Base-by-base conservation (phyloP, 2,797 vertebrate species). In the Takifugu ocellatus region DNA sequence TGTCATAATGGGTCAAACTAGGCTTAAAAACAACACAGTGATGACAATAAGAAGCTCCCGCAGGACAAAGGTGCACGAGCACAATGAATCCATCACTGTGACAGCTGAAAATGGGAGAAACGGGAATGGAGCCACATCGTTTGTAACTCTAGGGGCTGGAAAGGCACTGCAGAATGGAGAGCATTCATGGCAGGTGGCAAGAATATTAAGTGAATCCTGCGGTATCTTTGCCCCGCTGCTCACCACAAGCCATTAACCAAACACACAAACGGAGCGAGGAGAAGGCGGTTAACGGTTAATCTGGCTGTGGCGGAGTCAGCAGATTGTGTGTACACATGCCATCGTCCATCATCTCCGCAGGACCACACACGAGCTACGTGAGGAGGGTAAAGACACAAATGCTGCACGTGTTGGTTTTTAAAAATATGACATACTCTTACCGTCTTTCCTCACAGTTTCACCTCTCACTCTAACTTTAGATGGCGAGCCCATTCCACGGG, bases 161-260 rank as follows among this genome's bases (percentile, higher is more conserved):
- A 65, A 64, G 63, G 54, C 72, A 71, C 78, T 70, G 84, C 82
- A 78, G 74, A 60, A 81, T 78, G 75, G 76, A 74, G 74, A 77
- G 81, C 68, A 72, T 74, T 29, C 21, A 21, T 21, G 52, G 81
- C 53, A 67, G 82, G 75, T 81, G 84, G 75, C 63, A 66, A 70
- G 82, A 86, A 87, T 88, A 86, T 86, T 77, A 79, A 86, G 77
- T 77, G 75, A 78, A 73, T 83, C 61, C 77, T 82, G 80, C 82
- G 69, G 81, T 61, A 70, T 58, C 57, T 21, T 21, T 21, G 21
- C 21, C 21, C 21, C 21, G 21, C 21, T 21, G 21, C 70, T 82
- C 78, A 72, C 65, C 72, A 81, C 79, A 74, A 65, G 44, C 68
- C 78, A 74, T 79, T 77, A 81, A 83, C 62, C 66, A 75, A 61